These are phyloP conservation scores for Geotria australis DNA, from an alignment of 2,797 vertebrate genomes.

Conservation along the genomic window DNA sequence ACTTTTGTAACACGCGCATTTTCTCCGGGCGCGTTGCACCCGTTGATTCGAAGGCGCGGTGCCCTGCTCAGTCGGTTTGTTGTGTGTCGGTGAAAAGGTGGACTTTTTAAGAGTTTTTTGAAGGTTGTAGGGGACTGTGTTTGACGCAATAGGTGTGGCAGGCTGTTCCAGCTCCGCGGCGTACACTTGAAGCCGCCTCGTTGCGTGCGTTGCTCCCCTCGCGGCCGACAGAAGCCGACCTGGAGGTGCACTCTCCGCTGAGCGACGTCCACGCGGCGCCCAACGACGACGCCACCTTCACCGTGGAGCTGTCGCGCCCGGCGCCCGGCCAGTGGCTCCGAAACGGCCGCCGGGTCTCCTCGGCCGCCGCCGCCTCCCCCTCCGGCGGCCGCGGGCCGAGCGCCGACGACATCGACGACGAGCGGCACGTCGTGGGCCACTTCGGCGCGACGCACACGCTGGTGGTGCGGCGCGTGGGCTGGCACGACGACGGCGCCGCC, in stretches of 20 bases:
- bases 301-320: conserved; percentile 30
- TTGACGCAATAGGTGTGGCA: no score
- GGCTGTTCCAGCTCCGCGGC: no score
- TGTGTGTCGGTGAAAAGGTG: no score
- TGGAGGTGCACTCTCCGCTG: conserved; percentile 34
- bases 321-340: conserved; percentile 49
- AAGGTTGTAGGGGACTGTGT: no score
- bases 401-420: not conserved
- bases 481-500: conserved; percentile 24
- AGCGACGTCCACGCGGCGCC: conserved; percentile 11
- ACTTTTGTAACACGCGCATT: no score
- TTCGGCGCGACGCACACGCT: conserved; percentile 36
- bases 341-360: conserved; percentile 28
- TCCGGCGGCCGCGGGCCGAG: no score
- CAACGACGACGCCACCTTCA: conserved; percentile 40
- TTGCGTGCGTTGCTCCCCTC: no score
- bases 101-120: no score
- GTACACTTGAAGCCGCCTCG: no score
- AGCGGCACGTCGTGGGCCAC: conserved; percentile 27
- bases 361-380: conserved; percentile 7
- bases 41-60: no score
- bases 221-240: conserved; percentile 28
- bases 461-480: conserved; percentile 23
- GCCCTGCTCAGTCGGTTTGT: no score
- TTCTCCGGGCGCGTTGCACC: no score